Evolutionary conservation across 2,113 vertebrate species (phyloP).

Genomic region (Laterallus jamaicensis): DNA sequence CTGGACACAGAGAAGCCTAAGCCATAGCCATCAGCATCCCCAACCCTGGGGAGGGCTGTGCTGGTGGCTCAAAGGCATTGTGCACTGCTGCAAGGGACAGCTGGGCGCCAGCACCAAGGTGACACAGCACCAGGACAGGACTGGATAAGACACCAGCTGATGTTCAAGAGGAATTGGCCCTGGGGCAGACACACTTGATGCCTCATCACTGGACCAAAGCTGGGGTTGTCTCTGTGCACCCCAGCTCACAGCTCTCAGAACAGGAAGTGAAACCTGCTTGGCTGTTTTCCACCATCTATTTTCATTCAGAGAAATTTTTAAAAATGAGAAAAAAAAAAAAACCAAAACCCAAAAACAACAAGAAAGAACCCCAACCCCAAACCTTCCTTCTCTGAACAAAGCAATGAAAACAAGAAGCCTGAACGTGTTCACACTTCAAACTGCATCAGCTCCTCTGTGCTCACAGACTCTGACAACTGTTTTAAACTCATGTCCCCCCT

Average conservation of each 20-base stretch:
- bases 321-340: too few species aligned
- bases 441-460: not conserved
- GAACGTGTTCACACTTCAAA: not conserved
- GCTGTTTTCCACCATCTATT: conserved; percentile 29
- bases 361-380: not conserved
- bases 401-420: not conserved
- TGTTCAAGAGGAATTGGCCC: not conserved
- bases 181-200: not conserved
- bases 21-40: not conserved
- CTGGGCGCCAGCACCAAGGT: not conserved
- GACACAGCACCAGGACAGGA: not conserved
- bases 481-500: not conserved
- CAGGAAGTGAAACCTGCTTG: not conserved
- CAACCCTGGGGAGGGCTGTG: not conserved
- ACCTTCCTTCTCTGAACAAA: not conserved
- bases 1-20: not conserved
- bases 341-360: not conserved
- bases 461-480: not conserved
- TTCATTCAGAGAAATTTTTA: conserved; percentile 1
- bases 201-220: not conserved
- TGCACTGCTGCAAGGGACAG: not conserved
- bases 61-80: not conserved
- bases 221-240: not conserved
- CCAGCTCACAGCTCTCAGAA: accelerated
- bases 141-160: not conserved